A percentile compares a stretch with the other conserved stretches of the same genome.
Evolutionary conservation across 30 jellyfish, hydroid and myxozoan species (phyloP).

Genomic region (Mastigias papua): DNA sequence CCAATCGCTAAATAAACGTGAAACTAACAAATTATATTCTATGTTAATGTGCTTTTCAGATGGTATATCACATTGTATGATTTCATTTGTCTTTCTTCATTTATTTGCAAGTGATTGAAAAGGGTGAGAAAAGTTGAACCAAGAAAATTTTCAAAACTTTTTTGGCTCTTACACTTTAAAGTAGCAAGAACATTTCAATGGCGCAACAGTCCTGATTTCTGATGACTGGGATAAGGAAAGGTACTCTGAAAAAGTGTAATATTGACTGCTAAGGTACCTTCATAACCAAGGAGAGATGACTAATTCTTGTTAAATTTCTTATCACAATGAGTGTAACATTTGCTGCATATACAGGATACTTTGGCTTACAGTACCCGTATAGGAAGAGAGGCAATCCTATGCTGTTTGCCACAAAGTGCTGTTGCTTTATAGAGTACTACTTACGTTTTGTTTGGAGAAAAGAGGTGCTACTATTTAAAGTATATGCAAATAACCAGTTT

Average conservation of each 20-base stretch:
- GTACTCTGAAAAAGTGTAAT: conserved; percentile 16
- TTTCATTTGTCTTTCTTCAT: not conserved
- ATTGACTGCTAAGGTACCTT: not conserved
- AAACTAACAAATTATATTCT: not conserved
- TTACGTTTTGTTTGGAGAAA: not conserved
- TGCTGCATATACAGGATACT: not conserved
- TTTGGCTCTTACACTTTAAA: conserved; percentile 11
- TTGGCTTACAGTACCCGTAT: not conserved
- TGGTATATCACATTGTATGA: not conserved
- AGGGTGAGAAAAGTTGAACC: not conserved
- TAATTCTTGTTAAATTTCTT: conserved; percentile 8
- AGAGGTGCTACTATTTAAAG: not conserved
- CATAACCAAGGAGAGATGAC: conserved; percentile 16
- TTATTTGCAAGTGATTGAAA: conserved; percentile 1
- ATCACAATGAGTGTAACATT: conserved; percentile 6
- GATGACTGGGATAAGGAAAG: conserved; percentile 18
- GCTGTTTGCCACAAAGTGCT: not conserved
- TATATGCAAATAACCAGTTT: not conserved
- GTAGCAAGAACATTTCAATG: conserved; percentile 8
- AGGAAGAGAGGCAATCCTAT: not conserved
- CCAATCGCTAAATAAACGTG: not conserved
- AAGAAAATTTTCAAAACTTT: conserved; percentile 4
- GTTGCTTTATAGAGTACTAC: not conserved
- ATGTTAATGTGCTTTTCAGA: not conserved
- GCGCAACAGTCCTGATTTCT: not conserved